These are phyloP conservation scores for Prorops nasuta DNA, from an alignment of 1,140 invertebrate species.

Conservation along the genomic window DNA sequence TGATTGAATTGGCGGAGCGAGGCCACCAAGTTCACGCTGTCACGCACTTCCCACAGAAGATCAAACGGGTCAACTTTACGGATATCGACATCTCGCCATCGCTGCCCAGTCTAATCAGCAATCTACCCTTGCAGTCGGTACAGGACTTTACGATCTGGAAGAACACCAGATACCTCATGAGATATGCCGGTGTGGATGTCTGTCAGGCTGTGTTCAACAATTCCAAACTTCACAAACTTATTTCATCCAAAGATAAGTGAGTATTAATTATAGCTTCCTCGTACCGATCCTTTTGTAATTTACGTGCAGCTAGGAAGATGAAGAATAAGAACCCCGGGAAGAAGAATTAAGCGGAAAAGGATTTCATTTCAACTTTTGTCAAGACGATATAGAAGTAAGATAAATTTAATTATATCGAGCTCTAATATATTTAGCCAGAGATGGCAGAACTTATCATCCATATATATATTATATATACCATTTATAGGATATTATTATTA, in stretches of 20 bases:
- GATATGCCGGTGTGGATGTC: not conserved
- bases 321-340: no score
- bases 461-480: no score
- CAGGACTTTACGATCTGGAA: not conserved
- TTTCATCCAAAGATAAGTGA: not conserved
- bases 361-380: no score
- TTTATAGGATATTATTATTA: no score
- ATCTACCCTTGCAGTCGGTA: not conserved
- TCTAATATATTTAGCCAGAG: no score
- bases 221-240: constrained; percentile 6
- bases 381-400: no score
- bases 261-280: no score
- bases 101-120: not conserved
- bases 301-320: no score
- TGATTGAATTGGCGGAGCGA: constrained; percentile 12
- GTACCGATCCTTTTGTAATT: no score
- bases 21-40: constrained; percentile 19
- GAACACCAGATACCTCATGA: not conserved
- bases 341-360: no score
- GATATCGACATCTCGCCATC: constrained; percentile 11
- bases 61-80: constrained; percentile 8
- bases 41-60: constrained; percentile 11
- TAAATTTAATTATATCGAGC: no score
- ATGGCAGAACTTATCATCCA: no score
- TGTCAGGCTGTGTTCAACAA: constrained; percentile 3